A percentile compares a stretch with the other conserved stretches of the same genome.
These are phyloP conservation scores for Coelogynopora nodosa DNA, from an alignment of 2,888 invertebrate species.

Conservation along the genomic window DNA sequence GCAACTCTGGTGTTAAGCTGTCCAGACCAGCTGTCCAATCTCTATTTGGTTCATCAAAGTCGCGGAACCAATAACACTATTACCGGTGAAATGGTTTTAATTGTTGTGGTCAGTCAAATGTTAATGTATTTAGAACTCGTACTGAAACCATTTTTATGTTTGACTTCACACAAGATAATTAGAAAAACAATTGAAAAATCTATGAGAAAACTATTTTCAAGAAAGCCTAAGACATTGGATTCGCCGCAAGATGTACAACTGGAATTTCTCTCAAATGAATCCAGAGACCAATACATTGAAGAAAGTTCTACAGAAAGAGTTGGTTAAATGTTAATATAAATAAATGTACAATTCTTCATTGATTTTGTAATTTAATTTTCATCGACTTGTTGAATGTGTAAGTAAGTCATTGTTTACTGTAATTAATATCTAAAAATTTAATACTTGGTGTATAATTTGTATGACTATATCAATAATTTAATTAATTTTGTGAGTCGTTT, in stretches of 20 bases:
- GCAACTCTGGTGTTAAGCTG: neutral
- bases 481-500: no score
- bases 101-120: neutral
- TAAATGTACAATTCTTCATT: no score
- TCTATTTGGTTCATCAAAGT: neutral
- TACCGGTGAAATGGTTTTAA: neutral
- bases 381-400: no score
- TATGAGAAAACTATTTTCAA: neutral
- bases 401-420: no score
- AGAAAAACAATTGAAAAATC: neutral
- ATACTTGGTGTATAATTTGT: no score
- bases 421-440: no score
- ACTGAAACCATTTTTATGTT: neutral
- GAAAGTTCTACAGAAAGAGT: no score
- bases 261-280: neutral
- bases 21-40: neutral
- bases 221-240: neutral
- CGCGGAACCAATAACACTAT: neutral
- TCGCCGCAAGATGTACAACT: neutral
- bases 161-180: neutral
- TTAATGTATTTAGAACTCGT: neutral
- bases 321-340: no score
- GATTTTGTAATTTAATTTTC: no score
- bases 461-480: no score
- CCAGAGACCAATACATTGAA: neutral